Evolutionary conservation across 2,113 vertebrate species (phyloP), one percentile per base, ranked within the genome.

Genomic region (Andinoacara biseriatus): DNA sequence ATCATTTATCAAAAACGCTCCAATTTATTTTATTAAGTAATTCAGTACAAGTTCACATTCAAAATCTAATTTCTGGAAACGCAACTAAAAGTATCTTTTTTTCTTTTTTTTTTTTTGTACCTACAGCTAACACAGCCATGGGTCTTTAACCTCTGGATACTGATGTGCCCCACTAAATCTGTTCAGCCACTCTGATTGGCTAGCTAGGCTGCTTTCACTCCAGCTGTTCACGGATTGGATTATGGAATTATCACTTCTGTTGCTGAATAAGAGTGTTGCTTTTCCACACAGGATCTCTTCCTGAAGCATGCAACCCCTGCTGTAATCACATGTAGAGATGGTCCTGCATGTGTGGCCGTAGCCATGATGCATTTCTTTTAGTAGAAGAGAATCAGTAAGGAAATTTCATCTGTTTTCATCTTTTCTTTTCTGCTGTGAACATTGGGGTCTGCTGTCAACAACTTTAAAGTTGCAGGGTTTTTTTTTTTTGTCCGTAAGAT

Each of bases 141-240:
- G 33, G 24, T 85, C 29, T 81, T 46, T 78, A 72, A 82, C 74
- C 75, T 90, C 83, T 63, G 74, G 46, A 76, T 83, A 80, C 78
- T 62, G 58, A 84, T 56, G 76, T 76, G 43, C 83, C 65, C 57
- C 33, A 54, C 82, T 90, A 84, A 90, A 86, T 92, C 91, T 78
- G 67, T 84, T 76, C 84, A 82, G 81, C 77, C 43, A 18, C 84
- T 83, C 74, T 88, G 92, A 93, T 92, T 92, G 92, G 88, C 91
- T 69, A 46, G 89, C 91, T 91, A 74, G 85, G 61, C 83, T n/a
- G 81, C 87, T 85, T 80, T 90, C 79, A 75, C 86, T 89, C 90
- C 92, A 94, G 93, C 92, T 93, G 92, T 93, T 93, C 83, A 80
- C 1, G 78, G 84, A 92, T 92, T 92, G 90, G 92, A 94, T 94